Percentiles rank a stretch among this genome's conserved stretches.
phyloP scores from a whole-genome alignment of 2,113 vertebrate species.

The Aegithalos caudatus region DNA sequence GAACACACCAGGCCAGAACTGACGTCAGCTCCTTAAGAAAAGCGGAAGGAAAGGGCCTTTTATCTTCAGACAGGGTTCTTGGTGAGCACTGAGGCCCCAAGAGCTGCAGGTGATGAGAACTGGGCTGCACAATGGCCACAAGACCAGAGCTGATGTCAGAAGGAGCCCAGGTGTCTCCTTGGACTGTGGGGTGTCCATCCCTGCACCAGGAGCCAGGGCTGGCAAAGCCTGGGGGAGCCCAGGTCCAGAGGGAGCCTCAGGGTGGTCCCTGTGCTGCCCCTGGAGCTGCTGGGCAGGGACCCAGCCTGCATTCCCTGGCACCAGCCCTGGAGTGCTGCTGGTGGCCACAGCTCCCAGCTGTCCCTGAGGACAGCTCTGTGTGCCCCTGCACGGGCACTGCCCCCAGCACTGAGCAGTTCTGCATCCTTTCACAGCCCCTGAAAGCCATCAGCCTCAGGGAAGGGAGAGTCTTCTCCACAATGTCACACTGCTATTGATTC shows the following conservation, averaged over 20 bases:
- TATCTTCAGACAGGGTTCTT: neutral
- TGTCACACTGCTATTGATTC: neutral
- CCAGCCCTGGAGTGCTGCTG: neutral
- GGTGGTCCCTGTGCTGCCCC: rapidly evolving
- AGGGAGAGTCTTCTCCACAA: neutral
- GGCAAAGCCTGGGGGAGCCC: neutral
- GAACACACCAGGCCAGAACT: neutral
- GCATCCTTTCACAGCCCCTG: rapidly evolving
- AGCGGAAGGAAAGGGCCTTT: neutral
- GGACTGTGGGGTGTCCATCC: neutral
- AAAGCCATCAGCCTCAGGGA: neutral
- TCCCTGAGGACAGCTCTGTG: neutral
- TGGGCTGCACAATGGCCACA: neutral
- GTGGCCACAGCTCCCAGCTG: neutral
- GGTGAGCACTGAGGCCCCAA: neutral
- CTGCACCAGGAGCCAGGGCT: neutral
- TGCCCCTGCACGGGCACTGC: neutral
- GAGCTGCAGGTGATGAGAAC: neutral
- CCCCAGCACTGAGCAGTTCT: too few species aligned
- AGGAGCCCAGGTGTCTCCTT: too few species aligned
- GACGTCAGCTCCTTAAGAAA: neutral
- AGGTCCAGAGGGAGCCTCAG: too few species aligned
- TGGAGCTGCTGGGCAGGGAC: rapidly evolving
- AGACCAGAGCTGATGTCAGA: rapidly evolving
- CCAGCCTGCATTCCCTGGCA: neutral